These are phyloP conservation scores for Kryptolebias ocellatus DNA, from an alignment of 2,797 vertebrate genomes.

Conservation along the genomic window DNA sequence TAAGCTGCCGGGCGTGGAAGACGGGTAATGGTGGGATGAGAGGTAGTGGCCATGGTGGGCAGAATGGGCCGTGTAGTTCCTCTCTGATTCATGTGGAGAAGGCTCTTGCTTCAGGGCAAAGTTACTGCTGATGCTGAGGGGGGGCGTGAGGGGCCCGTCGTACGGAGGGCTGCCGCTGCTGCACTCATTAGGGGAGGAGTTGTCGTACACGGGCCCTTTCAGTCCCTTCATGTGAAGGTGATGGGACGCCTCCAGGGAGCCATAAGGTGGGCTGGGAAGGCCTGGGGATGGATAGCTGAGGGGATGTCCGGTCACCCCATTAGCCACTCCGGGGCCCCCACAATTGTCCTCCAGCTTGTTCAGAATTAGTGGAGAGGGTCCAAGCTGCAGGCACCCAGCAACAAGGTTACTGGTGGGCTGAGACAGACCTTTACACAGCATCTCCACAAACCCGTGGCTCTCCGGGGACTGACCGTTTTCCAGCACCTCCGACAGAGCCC, in stretches of 20 bases:
- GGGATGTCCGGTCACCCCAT: conserved; percentile 73
- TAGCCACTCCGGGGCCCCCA: conserved; percentile 64
- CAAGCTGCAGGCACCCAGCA: conserved; percentile 93
- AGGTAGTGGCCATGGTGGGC: conserved; percentile 84
- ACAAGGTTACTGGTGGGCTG: conserved; percentile 98
- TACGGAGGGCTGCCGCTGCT: conserved; percentile 88
- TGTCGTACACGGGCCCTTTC: conserved; percentile 86
- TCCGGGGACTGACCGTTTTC: conserved; percentile 90
- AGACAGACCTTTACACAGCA: conserved; percentile 96
- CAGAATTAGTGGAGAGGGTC: conserved; percentile 81
- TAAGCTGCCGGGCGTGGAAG: conserved; percentile 71
- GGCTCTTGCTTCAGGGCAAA: conserved; percentile 94
- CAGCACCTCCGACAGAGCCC: conserved; percentile 95
- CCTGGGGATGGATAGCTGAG: conserved; percentile 92
- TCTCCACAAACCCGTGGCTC: conserved; percentile 92
- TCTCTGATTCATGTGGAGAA: conserved; percentile 89
- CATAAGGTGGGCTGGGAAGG: conserved; percentile 95
- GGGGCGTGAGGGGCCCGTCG: conserved; percentile 93
- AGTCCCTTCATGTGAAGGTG: conserved; percentile 92
- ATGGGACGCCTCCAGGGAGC: conserved; percentile 90
- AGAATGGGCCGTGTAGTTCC: conserved; percentile 78
- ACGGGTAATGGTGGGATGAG: conserved; percentile 79
- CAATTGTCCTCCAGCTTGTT: conserved; percentile 91
- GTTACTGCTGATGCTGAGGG: conserved; percentile 94
- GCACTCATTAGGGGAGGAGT: conserved; percentile 86